These are phyloP conservation scores for Pandemis corylana DNA, from an alignment of 2,888 invertebrate species.

Conservation along the genomic window DNA sequence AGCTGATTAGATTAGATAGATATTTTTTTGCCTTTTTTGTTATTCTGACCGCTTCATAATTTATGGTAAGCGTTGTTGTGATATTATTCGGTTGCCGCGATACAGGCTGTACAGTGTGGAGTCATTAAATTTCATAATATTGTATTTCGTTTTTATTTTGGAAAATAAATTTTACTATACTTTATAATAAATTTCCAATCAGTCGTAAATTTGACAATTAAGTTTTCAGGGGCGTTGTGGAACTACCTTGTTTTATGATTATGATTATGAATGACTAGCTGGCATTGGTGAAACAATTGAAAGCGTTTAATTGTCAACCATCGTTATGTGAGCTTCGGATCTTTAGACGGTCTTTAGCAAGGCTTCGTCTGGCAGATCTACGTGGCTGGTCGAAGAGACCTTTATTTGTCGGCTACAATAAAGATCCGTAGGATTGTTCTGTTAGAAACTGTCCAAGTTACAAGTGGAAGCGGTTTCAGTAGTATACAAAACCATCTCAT, in stretches of 20 bases:
- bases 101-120: no score
- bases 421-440: conserved; percentile 30
- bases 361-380: background rate
- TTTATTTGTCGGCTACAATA: conserved; percentile 31
- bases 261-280: conserved; percentile 7
- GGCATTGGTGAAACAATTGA: background rate
- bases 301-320: conserved; percentile 28
- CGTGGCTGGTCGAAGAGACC: conserved; percentile 3
- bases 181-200: no score
- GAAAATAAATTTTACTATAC: no score
- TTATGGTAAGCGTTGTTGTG: no score
- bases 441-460: background rate
- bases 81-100: no score
- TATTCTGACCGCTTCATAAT: no score
- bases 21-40: no score
- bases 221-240: background rate
- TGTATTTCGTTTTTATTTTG: no score
- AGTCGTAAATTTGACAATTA: background rate
- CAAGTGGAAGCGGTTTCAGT: background rate
- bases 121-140: no score
- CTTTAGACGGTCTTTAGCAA: background rate
- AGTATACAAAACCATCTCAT: no score
- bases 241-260: conserved; percentile 2
- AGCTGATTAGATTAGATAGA: no score
- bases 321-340: background rate